Base-by-base conservation (phyloP, 2,113 vertebrate genomes). In the Chaenocephalus aceratus region DNA sequence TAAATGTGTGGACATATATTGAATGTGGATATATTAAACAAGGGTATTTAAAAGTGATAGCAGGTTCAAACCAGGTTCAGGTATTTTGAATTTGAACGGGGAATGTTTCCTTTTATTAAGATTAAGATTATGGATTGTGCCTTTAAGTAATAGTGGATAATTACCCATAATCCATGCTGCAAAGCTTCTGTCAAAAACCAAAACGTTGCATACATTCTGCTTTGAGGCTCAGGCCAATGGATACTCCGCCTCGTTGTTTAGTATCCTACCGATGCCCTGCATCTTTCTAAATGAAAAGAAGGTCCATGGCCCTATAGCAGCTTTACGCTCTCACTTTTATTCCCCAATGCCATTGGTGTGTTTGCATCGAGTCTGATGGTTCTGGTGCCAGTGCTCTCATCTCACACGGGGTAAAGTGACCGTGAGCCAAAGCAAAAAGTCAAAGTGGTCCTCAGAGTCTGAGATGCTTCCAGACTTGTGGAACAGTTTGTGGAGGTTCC, bases 381-480 rank as follows among this genome's bases (percentile, higher is more conserved):
- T 71, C 58, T 70, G 51, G 23, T 63, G 63, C 16, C 41, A n/a
- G 46, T 23, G 44, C 7, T 70, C 41, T 26, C 4, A 30, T 66
- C 57, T 77, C 58, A 53, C 18, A 13, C 10, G 16, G 49, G 30
- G 10, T 54, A 7, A 75, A 60, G 15, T 14, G 69, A 48, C 60
- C 45, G 10, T 21, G 53, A 82, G 59, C 15, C 62, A 57, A 64
- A 59, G 14, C 21, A n/a, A 18, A 72, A 46, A 34, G 8, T 60
- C 62, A 45, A 63, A 74, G 36, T 12, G 4, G 48, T 72, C 36
- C 45, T 49, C 2, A 48, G 56, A 60, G 51, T 6, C 63, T 69
- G 57, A 77, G 71, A 75, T 80, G 56, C 52, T 62, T 82, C 51
- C 73, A 44, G 68, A 60, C 48, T 53, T 8, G 7, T 10, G 51